Base-by-base conservation (phyloP, 1,140 invertebrate species). In the Drosophila setifemur region DNA sequence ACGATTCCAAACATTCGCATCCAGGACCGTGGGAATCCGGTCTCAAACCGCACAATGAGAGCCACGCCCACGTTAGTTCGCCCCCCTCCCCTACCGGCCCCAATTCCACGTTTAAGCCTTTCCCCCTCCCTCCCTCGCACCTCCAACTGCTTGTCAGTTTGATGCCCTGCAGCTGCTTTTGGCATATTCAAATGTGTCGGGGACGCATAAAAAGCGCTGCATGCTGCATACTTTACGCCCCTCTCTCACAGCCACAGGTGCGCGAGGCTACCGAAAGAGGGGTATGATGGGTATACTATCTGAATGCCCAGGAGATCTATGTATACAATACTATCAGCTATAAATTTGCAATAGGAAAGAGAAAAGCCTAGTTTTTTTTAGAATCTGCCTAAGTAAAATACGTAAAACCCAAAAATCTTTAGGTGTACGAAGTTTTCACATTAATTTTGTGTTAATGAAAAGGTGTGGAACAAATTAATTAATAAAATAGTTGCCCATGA, bases 141-240 rank as follows among this genome's bases (percentile, higher is more conserved):
- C 40, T 7, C 7, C 18, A 4, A 4, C 18, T 9, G 43, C 29
- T n/a, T 31, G 67, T 58, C 67, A 35, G 52, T 25, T 31, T 31
- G 26, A 60, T 29, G 55, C 28, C 55, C 45, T 68, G 68, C 60
- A 68, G 74, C 73, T 78, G 68, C 44, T 54, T 45, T 57, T 78
- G 74, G 61, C 74, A 78, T 68, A 73, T 73, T 78, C 68, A 78
- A 73, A 69, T 78, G 69, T 61, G 74, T 40, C 50, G 31, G 19
- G 66, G 37, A 44, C 16, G 29, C 39, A 52, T 19, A 31, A 60
- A 61, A 54, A 58, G 60, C 33, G 33, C 33, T 37, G 33, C 33
- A 37, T 16, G 31, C 53, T 52, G 58, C 50, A 42, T 52, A 47
- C 31, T 43, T 52, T 28, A 11, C 37, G 25, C 31, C 26, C 16